Evolutionary conservation across 2,888 invertebrate species (phyloP).

Genomic region (Nycteola revayana): DNA sequence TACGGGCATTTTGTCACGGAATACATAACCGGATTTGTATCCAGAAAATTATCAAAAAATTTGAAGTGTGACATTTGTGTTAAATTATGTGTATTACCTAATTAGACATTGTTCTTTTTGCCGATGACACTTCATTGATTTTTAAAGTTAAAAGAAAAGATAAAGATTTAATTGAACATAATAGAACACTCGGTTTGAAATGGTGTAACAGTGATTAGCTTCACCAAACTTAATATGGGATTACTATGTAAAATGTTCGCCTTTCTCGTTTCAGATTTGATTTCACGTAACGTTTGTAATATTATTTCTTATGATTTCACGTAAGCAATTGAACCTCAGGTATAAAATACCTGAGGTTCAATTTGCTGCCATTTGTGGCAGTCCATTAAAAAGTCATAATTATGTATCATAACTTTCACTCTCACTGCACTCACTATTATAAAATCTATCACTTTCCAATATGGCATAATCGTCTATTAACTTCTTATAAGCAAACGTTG

Average conservation of each 20-base stretch:
- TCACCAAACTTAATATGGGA: not conserved
- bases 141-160: too few relatives aligned
- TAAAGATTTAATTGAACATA: too few relatives aligned
- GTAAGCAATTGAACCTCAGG: not conserved
- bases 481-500: slow-evolving; percentile 1
- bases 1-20: too few relatives aligned
- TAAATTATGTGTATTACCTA: too few relatives aligned
- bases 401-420: not conserved
- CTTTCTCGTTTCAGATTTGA: not conserved
- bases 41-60: too few relatives aligned
- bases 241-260: not conserved
- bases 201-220: not conserved
- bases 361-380: not conserved
- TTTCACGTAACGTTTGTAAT: too few relatives aligned
- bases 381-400: slow-evolving; percentile 1
- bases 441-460: not conserved
- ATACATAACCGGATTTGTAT: too few relatives aligned
- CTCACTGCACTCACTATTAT: not conserved
- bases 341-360: not conserved
- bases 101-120: too few relatives aligned
- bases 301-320: not conserved
- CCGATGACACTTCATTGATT: too few relatives aligned
- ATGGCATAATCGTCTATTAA: not conserved
- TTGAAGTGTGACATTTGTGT: too few relatives aligned
- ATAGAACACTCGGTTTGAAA: too few relatives aligned